A percentile compares a stretch with the other conserved stretches of the same genome.
phyloP scores from a whole-genome alignment of 1,140 invertebrate species.

The Danaus melanippus region DNA sequence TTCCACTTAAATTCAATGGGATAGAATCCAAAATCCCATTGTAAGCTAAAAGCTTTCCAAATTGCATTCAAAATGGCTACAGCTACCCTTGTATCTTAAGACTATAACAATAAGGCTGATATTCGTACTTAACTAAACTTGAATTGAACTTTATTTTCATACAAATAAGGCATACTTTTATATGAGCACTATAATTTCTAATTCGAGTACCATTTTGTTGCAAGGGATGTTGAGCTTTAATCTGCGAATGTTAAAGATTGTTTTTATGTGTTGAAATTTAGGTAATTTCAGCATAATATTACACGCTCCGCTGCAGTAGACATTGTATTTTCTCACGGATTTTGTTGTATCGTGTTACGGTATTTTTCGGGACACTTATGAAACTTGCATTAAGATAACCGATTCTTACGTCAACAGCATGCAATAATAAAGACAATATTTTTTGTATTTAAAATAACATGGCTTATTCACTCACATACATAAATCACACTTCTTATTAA shows the following conservation, averaged over 20 bases:
- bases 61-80: conserved; percentile 12
- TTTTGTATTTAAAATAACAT: no score
- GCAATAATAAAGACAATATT: no score
- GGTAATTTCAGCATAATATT: conserved; percentile 18
- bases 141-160: conserved; percentile 17
- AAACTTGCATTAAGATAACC: no score
- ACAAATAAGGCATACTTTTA: conserved; percentile 12
- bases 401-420: no score
- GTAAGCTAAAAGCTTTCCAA: background rate
- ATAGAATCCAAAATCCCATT: conserved; percentile 12
- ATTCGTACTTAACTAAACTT: conserved; percentile 1
- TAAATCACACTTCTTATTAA: no score
- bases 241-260: conserved; percentile 9
- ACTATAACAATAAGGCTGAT: conserved; percentile 10
- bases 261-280: conserved; percentile 12
- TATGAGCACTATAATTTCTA: conserved; percentile 10
- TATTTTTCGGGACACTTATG: no score
- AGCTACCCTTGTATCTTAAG: conserved; percentile 8
- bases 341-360: conserved; percentile 13
- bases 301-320: conserved; percentile 28
- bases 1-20: background rate
- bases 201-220: conserved; percentile 4
- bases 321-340: conserved; percentile 36
- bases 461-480: no score
- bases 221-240: conserved; percentile 25